Conservation (phyloP, 2,113 vertebrate species). For the Ahaetulla prasina region DNA sequence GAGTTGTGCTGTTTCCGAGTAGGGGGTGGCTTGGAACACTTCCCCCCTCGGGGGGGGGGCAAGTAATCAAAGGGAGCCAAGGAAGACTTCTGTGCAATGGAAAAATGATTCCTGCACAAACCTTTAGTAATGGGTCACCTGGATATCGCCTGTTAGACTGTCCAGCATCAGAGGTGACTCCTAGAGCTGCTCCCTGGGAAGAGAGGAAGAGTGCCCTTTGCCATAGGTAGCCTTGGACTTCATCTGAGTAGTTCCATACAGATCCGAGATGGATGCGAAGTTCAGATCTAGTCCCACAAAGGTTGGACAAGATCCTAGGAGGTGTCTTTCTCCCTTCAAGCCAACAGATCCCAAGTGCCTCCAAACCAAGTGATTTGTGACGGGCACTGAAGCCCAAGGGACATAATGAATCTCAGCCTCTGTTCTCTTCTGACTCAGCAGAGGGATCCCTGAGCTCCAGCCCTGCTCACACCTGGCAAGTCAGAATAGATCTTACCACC, state of each 20-base stretch:
- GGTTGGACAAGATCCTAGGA: not conserved
- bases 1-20: not conserved
- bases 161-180: not conserved
- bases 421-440: not conserved
- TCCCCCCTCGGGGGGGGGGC: too few species aligned
- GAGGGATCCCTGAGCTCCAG: not conserved
- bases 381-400: not conserved
- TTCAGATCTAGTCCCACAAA: not conserved
- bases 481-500: not conserved
- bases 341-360: not conserved
- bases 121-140: not conserved
- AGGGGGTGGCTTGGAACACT: not conserved
- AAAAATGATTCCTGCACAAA: not conserved
- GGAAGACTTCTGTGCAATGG: not conserved
- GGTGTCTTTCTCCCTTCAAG: not conserved
- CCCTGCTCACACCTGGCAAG: not conserved
- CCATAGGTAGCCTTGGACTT: not conserved
- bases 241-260: too few species aligned
- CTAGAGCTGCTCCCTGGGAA: not conserved
- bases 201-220: not conserved
- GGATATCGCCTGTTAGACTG: not conserved
- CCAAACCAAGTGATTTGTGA: not conserved
- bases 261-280: not conserved
- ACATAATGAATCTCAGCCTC: not conserved
- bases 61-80: not conserved